Base-by-base conservation (phyloP, 2,113 vertebrate species). In the Calyptomena viridis region DNA sequence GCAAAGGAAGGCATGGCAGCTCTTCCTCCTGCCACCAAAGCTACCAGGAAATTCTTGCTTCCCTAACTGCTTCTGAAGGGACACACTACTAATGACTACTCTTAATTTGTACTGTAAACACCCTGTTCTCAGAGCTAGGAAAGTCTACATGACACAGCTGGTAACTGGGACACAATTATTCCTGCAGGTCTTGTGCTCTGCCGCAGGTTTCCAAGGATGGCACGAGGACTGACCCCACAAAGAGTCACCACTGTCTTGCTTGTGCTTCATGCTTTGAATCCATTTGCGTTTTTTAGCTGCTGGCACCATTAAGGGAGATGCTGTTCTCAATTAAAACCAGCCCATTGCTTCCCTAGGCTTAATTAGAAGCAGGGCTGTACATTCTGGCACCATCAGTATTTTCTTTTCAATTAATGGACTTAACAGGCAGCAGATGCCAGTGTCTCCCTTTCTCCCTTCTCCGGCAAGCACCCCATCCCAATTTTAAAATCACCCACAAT, bases 261-360 rank as follows among this genome's bases (percentile, higher is more conserved):
- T 90, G 92, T 67, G 75, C 94, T 91, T 85, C 90, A 91, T 60
- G 90, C 89, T 94, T 84, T 60, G 95, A 96, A 95, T 94, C n/a
- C 89, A 76, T 85, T 95, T 68, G 90, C 0, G 20, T 50, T 85
- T 93, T 95, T 94, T 76, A 90, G 87, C 79, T 93, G 75, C 87
- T 96, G 87, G 94, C 95, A 95, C 84, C 73, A 93, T 84, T 93
- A 94, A 69, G 55, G 86, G 84, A 87, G 76, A 96, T 68, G 73
- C 89, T 96, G 95, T 80, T 96, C 89, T 95, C 95, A 96, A 96
- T 97, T 97, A 97, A 97, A 97, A 94, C 69, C 79, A 89, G 81
- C 75, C 93, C 91, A 78, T 71, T 94, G 93, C 95, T 95, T 96
- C 87, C 80, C 63, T 37, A 88, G 73, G 82, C 85, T 95, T 97